A percentile compares a stretch with the other conserved stretches of the same genome.
These are phyloP conservation scores for Aurelia sp. DNA, from an alignment of 30 jellyfish, hydroid and myxozoan genomes.

Conservation along the genomic window DNA sequence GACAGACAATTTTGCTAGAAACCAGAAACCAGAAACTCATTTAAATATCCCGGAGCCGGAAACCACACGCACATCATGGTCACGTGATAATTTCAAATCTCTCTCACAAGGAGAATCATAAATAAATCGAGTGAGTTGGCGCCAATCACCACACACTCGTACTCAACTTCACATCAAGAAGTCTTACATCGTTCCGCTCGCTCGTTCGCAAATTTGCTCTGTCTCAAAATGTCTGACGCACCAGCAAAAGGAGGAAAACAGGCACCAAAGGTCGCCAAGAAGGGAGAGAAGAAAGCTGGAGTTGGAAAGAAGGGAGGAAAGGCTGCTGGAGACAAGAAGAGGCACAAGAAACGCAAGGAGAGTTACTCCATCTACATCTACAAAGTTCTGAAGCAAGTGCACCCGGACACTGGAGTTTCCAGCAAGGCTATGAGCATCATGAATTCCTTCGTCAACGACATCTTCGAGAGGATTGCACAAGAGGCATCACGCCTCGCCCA, in stretches of 20 bases:
- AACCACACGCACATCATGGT: too few relatives aligned
- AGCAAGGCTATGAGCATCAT: slow-evolving; percentile 86
- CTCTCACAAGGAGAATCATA: too few relatives aligned
- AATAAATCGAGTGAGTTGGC: too few relatives aligned
- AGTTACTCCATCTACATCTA: slow-evolving; percentile 77
- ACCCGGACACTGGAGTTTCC: slow-evolving; percentile 87
- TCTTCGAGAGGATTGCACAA: slow-evolving; percentile 87
- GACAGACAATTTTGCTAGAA: too few relatives aligned
- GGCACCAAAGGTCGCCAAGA: slow-evolving; percentile 68
- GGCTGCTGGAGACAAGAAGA: slow-evolving; percentile 36
- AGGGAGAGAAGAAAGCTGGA: slow-evolving; percentile 47
- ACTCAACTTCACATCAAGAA: too few relatives aligned
- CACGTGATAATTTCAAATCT: too few relatives aligned
- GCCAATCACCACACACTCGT: too few relatives aligned
- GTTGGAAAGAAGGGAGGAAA: slow-evolving; percentile 66
- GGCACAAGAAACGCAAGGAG: slow-evolving; percentile 67
- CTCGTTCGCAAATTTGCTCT: too few relatives aligned
- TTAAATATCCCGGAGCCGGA: too few relatives aligned
- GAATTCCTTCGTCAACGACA: slow-evolving; percentile 86
- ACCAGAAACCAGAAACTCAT: too few relatives aligned
- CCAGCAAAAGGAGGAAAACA: slow-evolving; percentile 41
- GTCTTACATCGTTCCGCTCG: too few relatives aligned
- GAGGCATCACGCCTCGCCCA: slow-evolving; percentile 90
- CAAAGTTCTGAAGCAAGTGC: slow-evolving; percentile 91
- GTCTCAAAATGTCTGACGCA: slow-evolving; percentile 35